phyloP scores from a whole-genome alignment of 2,888 invertebrate species.

The Criorhina ranunculi region DNA sequence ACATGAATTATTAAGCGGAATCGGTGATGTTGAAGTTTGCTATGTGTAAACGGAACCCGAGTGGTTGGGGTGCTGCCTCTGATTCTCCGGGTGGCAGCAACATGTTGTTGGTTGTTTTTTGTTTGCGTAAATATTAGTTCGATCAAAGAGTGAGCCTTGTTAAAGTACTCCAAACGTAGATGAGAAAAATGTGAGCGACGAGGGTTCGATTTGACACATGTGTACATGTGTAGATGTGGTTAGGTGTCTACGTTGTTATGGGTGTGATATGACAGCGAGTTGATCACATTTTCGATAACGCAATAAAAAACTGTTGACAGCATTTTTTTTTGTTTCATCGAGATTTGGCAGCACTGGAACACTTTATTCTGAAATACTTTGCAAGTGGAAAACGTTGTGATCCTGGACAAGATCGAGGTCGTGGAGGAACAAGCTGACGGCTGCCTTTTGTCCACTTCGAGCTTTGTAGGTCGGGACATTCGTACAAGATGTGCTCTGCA shows the following conservation, averaged over 20 bases:
- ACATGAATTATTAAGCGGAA: conserved; percentile 65
- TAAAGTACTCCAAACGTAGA: not conserved
- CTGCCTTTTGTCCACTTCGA: too few species aligned
- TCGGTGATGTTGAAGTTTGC: conserved; percentile 36
- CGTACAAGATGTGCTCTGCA: too few species aligned
- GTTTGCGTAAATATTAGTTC: conserved; percentile 29
- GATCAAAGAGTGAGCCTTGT: conserved; percentile 12
- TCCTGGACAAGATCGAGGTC: too few species aligned
- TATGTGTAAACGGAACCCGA: conserved; percentile 24
- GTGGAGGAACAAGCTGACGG: too few species aligned
- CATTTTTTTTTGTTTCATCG: too few species aligned
- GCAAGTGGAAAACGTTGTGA: too few species aligned
- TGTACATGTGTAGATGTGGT: conserved; percentile 1
- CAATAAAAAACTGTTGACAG: too few species aligned
- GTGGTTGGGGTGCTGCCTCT: not conserved
- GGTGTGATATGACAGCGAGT: not conserved
- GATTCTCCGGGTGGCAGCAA: not conserved
- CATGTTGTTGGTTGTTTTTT: conserved; percentile 37
- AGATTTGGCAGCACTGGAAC: too few species aligned
- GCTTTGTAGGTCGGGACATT: too few species aligned
- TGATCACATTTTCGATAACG: not conserved
- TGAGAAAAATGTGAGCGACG: not conserved
- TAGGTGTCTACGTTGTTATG: not conserved
- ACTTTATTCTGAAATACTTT: too few species aligned
- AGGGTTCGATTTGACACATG: conserved; percentile 1